Evolutionary conservation across 2,888 invertebrate species (phyloP).

Genomic region (Altica lythri): DNA sequence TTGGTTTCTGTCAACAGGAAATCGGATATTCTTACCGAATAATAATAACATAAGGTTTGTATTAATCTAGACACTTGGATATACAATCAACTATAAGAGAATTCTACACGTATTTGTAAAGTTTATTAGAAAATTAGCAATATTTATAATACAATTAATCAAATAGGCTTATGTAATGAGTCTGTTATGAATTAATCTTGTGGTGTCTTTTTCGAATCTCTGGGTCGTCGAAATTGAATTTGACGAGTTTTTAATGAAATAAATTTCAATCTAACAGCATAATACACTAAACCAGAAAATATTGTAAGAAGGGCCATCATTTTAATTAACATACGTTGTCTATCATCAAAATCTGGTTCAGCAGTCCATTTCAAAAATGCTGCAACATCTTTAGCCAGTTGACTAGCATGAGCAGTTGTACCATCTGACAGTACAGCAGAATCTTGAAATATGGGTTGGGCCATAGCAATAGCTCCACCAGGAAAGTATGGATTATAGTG

Average conservation of each 20-base stretch:
- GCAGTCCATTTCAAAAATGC: conserved; percentile 94
- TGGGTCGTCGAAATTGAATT: conserved; percentile 4
- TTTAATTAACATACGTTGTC: conserved; percentile 82
- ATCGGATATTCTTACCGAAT: conserved; percentile 7
- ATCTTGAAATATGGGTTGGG: conserved; percentile 88
- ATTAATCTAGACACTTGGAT: too few species aligned
- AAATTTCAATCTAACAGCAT: background rate
- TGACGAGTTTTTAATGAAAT: conserved; percentile 6
- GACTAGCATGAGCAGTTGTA: conserved; percentile 90
- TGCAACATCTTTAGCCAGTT: conserved; percentile 94
- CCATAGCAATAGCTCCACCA: conserved; percentile 97
- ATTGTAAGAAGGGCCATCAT: background rate
- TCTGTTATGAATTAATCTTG: too few species aligned
- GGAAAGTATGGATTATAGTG: conserved; percentile 98
- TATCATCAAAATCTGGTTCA: conserved; percentile 89
- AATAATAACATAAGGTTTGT: conserved; percentile 4
- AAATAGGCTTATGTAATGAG: too few species aligned
- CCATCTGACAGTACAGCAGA: conserved; percentile 85
- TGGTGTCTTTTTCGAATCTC: background rate
- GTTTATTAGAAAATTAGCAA: too few species aligned
- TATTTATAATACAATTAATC: too few species aligned
- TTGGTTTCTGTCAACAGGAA: conserved; percentile 6
- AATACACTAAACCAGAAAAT: background rate
- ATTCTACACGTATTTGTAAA: too few species aligned
- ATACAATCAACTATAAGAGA: too few species aligned